Percentiles rank a stretch among this genome's conserved stretches.
Evolutionary conservation across 2,888 invertebrate genomes (phyloP).

Genomic region (Pyrochroa serraticornis): DNA sequence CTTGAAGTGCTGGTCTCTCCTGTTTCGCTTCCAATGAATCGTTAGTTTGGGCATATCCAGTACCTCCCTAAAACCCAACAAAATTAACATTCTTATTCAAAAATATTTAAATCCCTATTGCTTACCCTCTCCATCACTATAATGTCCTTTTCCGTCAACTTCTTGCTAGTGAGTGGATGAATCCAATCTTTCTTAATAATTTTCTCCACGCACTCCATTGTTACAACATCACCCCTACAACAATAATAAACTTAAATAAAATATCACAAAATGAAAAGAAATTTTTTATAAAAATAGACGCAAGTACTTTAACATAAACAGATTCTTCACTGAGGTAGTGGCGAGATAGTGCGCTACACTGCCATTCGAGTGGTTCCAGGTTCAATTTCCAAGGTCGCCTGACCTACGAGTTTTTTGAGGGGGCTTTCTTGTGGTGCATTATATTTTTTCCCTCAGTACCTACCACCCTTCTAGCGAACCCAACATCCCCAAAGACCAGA

Average conservation of each 20-base stretch:
- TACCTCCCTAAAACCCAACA: conserved; percentile 26
- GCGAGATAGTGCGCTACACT: too few relatives aligned
- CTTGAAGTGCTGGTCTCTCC: conserved; percentile 26
- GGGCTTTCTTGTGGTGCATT: too few relatives aligned
- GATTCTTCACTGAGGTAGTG: too few relatives aligned
- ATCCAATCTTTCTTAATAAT: conserved; percentile 96
- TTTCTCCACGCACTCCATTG: conserved; percentile 95
- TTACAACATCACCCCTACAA: conserved; percentile 89
- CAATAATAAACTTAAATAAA: background rate
- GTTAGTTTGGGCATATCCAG: conserved; percentile 21
- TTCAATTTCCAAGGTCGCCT: too few relatives aligned
- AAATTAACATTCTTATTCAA: background rate
- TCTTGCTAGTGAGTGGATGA: conserved; percentile 88
- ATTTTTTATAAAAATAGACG: too few relatives aligned
- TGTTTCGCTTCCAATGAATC: conserved; percentile 21
- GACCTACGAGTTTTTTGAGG: too few relatives aligned
- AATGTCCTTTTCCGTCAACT: conserved; percentile 87
- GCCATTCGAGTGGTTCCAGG: too few relatives aligned
- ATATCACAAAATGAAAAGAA: too few relatives aligned
- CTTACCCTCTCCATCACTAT: conserved; percentile 85
- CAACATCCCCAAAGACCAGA: too few relatives aligned
- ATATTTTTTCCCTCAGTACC: too few relatives aligned
- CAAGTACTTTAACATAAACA: background rate
- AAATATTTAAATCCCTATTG: conserved; percentile 7
- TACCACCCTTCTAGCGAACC: too few relatives aligned